phyloP scores from a whole-genome alignment of 2,888 invertebrate genomes.

The Podabrus alpinus region DNA sequence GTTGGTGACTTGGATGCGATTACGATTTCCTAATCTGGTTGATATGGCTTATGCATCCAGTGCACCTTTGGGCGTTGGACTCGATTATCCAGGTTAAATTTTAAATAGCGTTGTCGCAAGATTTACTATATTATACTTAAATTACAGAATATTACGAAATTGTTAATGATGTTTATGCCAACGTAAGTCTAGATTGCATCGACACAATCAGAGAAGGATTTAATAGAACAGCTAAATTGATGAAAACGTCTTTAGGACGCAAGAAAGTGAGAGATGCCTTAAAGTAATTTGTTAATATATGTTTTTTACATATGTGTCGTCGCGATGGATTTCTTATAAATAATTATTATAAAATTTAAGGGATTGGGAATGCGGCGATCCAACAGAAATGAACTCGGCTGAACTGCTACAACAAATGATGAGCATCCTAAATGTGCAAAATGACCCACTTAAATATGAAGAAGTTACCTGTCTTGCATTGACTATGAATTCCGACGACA shows the following conservation, averaged over 20 bases:
- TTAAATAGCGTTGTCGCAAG: not conserved
- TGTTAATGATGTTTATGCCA: conserved; percentile 16
- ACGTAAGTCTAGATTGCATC: conserved; percentile 11
- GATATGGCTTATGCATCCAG: conserved; percentile 56
- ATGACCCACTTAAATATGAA: conserved; percentile 9
- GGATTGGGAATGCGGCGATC: conserved; percentile 6
- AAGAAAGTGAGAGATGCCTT: not conserved
- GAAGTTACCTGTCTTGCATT: conserved; percentile 9
- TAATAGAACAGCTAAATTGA: not conserved
- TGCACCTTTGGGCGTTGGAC: conserved; percentile 52
- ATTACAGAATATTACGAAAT: conserved; percentile 11
- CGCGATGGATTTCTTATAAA: too few relatives aligned
- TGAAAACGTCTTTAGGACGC: conserved; percentile 9
- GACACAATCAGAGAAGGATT: conserved; percentile 13
- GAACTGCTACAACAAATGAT: not conserved
- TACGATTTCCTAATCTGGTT: conserved; percentile 63
- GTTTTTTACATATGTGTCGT: too few relatives aligned
- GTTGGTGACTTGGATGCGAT: conserved; percentile 64
- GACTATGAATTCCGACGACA: conserved; percentile 9
- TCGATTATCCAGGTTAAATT: conserved; percentile 10
- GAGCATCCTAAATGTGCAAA: conserved; percentile 7
- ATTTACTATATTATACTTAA: not conserved
- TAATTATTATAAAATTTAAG: not conserved
- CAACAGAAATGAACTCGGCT: not conserved
- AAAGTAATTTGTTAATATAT: conserved; percentile 5